Evolutionary conservation across 2,113 vertebrate species (phyloP), one percentile per base, ranked within the genome.

Genomic region (Cyprinus carpio): DNA sequence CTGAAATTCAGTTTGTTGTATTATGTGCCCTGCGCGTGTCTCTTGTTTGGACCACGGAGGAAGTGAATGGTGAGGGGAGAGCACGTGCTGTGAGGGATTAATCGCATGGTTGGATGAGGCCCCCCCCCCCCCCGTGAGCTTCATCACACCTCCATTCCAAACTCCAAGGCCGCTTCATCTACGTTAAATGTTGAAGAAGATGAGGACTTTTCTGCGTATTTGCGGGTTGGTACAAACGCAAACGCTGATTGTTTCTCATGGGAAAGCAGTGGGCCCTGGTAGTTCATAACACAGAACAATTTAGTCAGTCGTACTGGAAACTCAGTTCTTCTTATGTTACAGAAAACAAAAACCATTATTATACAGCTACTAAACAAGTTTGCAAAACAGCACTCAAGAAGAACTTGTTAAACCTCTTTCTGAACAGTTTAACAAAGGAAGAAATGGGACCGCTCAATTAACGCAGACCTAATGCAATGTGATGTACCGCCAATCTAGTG

Each of bases 401-500:
- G n/a, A n/a, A 34, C 5, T 37, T 79, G 54, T 15, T 25, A 40
- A 79, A 25, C 51, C n/a, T 76, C 43, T 56, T 23, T 3, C 27
- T 77, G 7, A 56, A 77, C 15, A 49, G 5, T 46, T n/a, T 0
- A 31, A 11, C n/a, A 62, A 40, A 64, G 6, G 12, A 81, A 65
- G 37, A 40, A 34, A 37, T 5, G 18, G n/a, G 9, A 49, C 3
- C 18, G 1, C 80, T 23, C 10, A n/a, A n/a, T n/a, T 23, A 34
- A 67, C 10, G 18, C 49, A 12, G 18, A n/a, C 31, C 11, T 40
- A 37, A 2, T 49, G 18, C 18, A 15, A 82, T 75, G 88, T 69
- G 6, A 51, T 23, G 86, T 31, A 65, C 85, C 89, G 89, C 90
- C 92, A 85, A n/a, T 88, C 46, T 40, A 72, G 89, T 88, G 92